Percentiles rank a stretch among this genome's conserved stretches.
Conservation (phyloP, 2,888 invertebrate genomes). For the Endotricha flammealis region DNA sequence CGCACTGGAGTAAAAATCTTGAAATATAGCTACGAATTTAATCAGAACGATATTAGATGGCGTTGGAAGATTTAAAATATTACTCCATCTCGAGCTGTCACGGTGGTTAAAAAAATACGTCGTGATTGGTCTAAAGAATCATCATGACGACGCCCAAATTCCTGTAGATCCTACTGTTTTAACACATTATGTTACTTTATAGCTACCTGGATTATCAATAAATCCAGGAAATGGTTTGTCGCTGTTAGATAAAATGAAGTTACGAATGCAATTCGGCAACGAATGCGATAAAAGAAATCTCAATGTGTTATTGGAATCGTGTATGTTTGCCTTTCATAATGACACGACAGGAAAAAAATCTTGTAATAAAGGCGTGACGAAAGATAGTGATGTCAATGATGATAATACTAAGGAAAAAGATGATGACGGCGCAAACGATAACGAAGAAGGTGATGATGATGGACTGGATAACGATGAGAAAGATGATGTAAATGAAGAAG, state of each 20-base stretch:
- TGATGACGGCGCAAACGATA: not conserved
- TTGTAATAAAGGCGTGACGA: not conserved
- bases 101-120: too few relatives aligned
- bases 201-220: constrained; percentile 48
- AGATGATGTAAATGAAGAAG: not conserved
- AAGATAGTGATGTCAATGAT: not conserved
- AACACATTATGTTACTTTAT: too few relatives aligned
- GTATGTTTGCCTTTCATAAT: constrained; percentile 30
- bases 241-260: constrained; percentile 50
- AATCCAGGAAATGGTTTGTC: constrained; percentile 41
- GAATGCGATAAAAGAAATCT: constrained; percentile 55
- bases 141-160: too few relatives aligned
- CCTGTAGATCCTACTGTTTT: too few relatives aligned
- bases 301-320: constrained; percentile 37
- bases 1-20: too few relatives aligned
- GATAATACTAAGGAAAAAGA: constrained; percentile 5
- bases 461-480: constrained; percentile 6
- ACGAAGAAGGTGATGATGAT: constrained; percentile 1
- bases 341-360: not conserved
- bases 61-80: too few relatives aligned
- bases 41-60: too few relatives aligned
- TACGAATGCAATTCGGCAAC: constrained; percentile 43
- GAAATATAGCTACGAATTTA: too few relatives aligned
- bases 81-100: too few relatives aligned
- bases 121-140: too few relatives aligned